Evolutionary conservation across 2,888 invertebrate genomes (phyloP).

Genomic region (Rugalucina vietnamica): DNA sequence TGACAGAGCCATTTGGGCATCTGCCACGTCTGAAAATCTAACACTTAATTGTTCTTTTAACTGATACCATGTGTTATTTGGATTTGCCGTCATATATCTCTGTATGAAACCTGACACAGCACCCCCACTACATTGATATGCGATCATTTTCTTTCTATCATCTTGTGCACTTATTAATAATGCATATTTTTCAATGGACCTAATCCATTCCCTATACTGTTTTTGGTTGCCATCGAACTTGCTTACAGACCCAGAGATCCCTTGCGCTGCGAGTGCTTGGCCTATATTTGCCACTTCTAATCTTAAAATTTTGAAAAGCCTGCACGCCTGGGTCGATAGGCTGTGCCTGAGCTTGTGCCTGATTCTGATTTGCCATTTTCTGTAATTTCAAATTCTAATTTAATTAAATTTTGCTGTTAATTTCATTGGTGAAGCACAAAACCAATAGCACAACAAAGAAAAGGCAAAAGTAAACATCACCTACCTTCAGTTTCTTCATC

Average conservation of each 20-base stretch:
- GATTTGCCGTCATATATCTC: background rate
- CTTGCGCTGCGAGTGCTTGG: constrained; percentile 10
- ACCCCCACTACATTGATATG: constrained; percentile 7
- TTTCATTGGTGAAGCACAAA: no score
- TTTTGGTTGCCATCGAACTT: background rate
- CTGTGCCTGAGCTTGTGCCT: no score
- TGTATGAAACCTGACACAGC: constrained; percentile 15
- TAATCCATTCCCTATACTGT: constrained; percentile 15
- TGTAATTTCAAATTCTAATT: no score
- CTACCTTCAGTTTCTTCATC: no score
- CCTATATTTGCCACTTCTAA: background rate
- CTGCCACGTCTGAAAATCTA: constrained; percentile 7
- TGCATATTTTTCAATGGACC: constrained; percentile 15
- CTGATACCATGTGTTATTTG: background rate
- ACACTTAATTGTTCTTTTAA: background rate
- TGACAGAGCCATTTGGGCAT: constrained; percentile 9
- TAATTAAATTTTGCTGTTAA: no score
- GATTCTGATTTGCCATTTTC: no score
- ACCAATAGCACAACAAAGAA: no score
- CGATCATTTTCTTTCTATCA: background rate
- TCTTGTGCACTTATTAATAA: background rate
- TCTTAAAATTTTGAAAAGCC: background rate
- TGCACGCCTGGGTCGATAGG: no score
- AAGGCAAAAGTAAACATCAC: no score
- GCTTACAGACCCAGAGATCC: no score